Conservation (phyloP, 2,113 vertebrate species). For the Oreotrochilus melanogaster region DNA sequence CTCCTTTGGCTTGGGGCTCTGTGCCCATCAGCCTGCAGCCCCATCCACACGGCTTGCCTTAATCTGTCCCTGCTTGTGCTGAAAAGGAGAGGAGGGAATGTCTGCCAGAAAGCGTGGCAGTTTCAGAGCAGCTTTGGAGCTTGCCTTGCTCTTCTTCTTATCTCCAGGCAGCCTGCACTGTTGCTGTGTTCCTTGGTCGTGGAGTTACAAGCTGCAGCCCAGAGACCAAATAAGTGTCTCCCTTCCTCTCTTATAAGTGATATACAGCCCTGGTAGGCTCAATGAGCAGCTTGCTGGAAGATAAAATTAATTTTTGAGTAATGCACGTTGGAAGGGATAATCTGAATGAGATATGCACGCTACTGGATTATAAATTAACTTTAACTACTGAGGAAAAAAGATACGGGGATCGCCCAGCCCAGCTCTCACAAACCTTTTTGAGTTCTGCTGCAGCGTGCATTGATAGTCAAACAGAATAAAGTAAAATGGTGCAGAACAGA, state of each 20-base stretch:
- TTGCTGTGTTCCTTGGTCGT: background rate
- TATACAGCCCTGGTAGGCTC: constrained; percentile 10
- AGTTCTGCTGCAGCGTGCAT: background rate
- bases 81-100: accelerated
- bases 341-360: constrained; percentile 36
- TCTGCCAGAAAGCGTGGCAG: background rate
- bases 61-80: accelerated
- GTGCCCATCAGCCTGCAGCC: background rate
- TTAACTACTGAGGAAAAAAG: constrained; percentile 41
- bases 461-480: background rate
- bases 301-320: constrained; percentile 74
- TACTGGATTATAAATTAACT: constrained; percentile 62
- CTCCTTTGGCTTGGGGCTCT: background rate
- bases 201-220: background rate
- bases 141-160: background rate
- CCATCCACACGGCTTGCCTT: accelerated
- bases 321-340: constrained; percentile 58
- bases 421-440: background rate
- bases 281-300: constrained; percentile 44
- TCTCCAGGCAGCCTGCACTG: background rate
- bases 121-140: accelerated
- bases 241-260: background rate
- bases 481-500: background rate
- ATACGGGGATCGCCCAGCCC: background rate
- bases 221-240: constrained; percentile 36